These are phyloP conservation scores for Sesamia nonagrioides DNA, from an alignment of 1,140 invertebrate genomes.

Conservation along the genomic window DNA sequence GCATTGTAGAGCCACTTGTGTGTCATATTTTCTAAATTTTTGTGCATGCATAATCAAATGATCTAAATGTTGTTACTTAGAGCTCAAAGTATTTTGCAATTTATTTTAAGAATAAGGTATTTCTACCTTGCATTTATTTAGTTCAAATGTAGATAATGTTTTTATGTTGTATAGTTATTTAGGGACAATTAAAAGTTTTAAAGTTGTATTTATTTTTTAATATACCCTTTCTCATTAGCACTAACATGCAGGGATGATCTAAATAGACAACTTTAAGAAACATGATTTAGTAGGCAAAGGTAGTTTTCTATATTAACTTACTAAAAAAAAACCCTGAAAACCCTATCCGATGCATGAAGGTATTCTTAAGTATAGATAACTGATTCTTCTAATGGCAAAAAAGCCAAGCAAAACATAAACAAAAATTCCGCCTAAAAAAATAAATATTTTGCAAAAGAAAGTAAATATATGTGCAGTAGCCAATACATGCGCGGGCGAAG, in stretches of 20 bases:
- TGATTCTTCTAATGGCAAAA: too few species aligned
- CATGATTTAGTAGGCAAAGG: too few species aligned
- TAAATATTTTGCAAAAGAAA: too few species aligned
- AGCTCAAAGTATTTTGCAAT: constrained; percentile 10
- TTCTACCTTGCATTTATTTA: constrained; percentile 10
- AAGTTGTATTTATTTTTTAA: background rate
- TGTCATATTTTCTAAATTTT: background rate
- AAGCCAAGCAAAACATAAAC: too few species aligned
- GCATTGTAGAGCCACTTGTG: background rate
- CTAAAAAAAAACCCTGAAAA: too few species aligned
- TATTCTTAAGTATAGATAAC: too few species aligned
- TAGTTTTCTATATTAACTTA: too few species aligned
- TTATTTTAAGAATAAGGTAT: background rate
- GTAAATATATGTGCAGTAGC: too few species aligned
- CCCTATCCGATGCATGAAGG: too few species aligned
- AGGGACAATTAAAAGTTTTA: constrained; percentile 5
- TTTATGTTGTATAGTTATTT: constrained; percentile 33
- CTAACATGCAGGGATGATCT: background rate
- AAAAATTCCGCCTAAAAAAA: too few species aligned
- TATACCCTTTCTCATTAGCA: background rate
- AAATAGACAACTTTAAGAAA: too few species aligned
- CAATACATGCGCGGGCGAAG: too few species aligned
- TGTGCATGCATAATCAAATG: constrained; percentile 3
- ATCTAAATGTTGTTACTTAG: constrained; percentile 7
- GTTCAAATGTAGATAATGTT: constrained; percentile 32